phyloP scores from a whole-genome alignment of 2,113 vertebrate genomes.

The Furnarius figulus region DNA sequence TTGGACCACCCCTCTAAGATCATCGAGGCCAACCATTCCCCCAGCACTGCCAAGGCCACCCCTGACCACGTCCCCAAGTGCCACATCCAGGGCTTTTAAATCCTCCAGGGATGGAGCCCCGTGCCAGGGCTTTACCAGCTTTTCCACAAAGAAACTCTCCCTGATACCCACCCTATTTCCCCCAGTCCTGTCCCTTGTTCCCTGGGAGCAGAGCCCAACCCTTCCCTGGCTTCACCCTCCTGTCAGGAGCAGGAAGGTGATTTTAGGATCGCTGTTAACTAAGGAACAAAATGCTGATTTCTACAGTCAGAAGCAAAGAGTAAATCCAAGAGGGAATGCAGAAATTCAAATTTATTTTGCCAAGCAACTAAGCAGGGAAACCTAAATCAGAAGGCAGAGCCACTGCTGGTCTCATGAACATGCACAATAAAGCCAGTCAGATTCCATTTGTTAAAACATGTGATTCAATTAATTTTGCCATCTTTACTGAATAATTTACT shows the following conservation, averaged over 20 bases:
- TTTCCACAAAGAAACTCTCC: neutral
- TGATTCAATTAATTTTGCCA: constrained; percentile 6
- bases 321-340: neutral
- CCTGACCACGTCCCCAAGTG: neutral
- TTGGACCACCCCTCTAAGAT: neutral
- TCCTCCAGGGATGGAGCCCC: neutral
- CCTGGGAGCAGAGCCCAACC: neutral
- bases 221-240: neutral
- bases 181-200: neutral
- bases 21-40: neutral
- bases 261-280: neutral
- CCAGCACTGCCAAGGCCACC: neutral
- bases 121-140: too few species aligned
- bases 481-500: neutral
- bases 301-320: neutral
- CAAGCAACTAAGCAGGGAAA: neutral
- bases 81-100: neutral
- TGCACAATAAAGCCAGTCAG: neutral
- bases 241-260: neutral
- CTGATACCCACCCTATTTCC: neutral
- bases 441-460: neutral
- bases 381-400: neutral
- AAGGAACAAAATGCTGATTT: fast-evolving
- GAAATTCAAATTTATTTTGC: neutral
- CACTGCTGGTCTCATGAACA: neutral